Evolutionary conservation across 2,888 invertebrate genomes (phyloP).

Genomic region (Drosophila trichaetosa): DNA sequence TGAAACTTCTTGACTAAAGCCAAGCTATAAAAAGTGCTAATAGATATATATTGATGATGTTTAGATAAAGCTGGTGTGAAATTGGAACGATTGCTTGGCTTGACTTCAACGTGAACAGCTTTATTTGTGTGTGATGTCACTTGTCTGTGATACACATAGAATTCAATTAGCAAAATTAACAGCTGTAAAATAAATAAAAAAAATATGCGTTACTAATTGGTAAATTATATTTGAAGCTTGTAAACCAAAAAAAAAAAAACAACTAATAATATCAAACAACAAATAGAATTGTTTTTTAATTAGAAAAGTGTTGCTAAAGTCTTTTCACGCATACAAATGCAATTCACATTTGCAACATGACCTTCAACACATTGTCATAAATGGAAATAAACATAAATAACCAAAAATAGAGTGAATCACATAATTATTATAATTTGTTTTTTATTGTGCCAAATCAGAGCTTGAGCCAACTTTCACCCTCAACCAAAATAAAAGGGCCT

Average conservation of each 20-base stretch:
- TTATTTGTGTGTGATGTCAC: conserved; percentile 8
- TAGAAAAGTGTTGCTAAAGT: neutral
- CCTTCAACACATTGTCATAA: conserved; percentile 7
- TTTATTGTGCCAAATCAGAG: conserved; percentile 17
- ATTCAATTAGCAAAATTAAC: conserved; percentile 40
- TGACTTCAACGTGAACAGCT: neutral
- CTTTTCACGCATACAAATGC: neutral
- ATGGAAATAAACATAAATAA: neutral
- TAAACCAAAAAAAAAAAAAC: neutral
- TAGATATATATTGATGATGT: neutral
- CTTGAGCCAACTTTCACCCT: conserved; percentile 46
- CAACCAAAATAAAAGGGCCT: conserved; percentile 9
- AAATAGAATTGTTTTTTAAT: neutral
- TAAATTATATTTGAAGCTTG: neutral
- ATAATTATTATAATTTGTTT: conserved; percentile 29
- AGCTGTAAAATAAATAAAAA: neutral
- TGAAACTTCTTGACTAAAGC: neutral
- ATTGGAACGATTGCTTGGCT: neutral
- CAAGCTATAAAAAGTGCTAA: neutral
- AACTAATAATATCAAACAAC: neutral
- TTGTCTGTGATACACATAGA: conserved; percentile 37
- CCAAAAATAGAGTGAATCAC: conserved; percentile 10
- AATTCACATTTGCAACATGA: neutral
- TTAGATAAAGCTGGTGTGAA: too few species aligned
- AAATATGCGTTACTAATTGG: neutral